phyloP scores from a whole-genome alignment of 1,140 invertebrate genomes.

The Eciton burchellii region DNA sequence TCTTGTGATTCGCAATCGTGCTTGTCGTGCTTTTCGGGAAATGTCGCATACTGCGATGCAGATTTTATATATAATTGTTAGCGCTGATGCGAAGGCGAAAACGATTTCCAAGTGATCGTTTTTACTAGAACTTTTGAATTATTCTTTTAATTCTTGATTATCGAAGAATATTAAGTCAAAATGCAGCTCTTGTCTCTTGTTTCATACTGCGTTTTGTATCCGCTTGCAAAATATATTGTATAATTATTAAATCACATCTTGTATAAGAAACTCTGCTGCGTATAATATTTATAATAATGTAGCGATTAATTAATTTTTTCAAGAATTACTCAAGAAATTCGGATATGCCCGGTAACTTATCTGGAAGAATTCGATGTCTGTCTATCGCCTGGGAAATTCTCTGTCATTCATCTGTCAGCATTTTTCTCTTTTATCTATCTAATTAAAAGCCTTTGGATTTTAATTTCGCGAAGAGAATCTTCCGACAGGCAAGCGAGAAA shows the following conservation, averaged over 20 bases:
- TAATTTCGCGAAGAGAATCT: slow-evolving; percentile 49
- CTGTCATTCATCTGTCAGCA: not conserved
- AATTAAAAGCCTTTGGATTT: slow-evolving; percentile 57
- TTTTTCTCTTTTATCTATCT: slow-evolving; percentile 5
- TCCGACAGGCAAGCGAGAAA: not conserved
- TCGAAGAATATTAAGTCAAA: not conserved
- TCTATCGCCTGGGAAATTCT: not conserved
- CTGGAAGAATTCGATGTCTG: not conserved
- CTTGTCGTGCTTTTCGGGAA: not conserved
- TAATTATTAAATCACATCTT: not conserved
- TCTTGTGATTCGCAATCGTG: not conserved
- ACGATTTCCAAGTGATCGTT: not conserved
- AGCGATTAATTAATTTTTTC: not conserved
- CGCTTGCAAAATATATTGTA: too few species aligned
- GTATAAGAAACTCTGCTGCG: not conserved
- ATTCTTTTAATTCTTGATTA: too few species aligned
- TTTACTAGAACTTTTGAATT: too few species aligned
- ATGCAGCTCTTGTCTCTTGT: not conserved
- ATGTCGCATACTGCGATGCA: not conserved
- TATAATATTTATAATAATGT: not conserved
- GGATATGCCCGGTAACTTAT: not conserved
- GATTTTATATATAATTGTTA: not conserved
- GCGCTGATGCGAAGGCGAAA: not conserved
- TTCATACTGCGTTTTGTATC: too few species aligned
- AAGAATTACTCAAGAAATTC: not conserved